Base-by-base conservation (phyloP, 2,888 invertebrate species). In the Parnassius apollo region DNA sequence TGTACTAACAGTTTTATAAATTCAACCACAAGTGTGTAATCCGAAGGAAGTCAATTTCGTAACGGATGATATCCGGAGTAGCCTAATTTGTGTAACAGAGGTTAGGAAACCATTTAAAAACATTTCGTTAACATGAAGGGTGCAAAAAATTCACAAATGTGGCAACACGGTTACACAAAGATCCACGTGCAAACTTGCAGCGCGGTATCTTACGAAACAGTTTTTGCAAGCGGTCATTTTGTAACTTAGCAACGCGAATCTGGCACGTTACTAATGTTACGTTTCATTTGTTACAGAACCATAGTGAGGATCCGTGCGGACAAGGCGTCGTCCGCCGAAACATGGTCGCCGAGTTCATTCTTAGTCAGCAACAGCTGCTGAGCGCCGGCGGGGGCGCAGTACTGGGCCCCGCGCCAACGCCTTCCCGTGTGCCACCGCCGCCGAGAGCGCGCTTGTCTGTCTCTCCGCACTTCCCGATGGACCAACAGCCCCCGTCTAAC, bases 261-360 rank as follows among this genome's bases (percentile, higher is more conserved):
- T 76, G 77, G 79, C 75, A 80, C 69, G 66, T 68, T 68, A 68
- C 57, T 89, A 76, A 90, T 77, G 78, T 83, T 72, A 77, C 53
- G 61, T 81, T 71, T 83, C 74, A 72, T 68, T 92, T 88, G 88
- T 92, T 92, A 66, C 89, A 92, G 92, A 88, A 82, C 80, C 85
- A 88, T 85, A 77, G 74, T 74, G 88, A 88, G 72, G 88, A 88
- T 80, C 82, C 85, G 84, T 85, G 89, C 92, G 92, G 92, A 82
- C 89, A 83, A 61, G 79, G 78, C 72, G 78, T 80, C 75, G 90
- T 90, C 89, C 94, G 94, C 88, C 95, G 94, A 93, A 96, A 95
- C 93, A 96, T 96, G 95, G 96, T 96, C 90, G 96, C 96, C 88
- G 96, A 96, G 93, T 95, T 96, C 88, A 95, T 96, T 81, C 93